phyloP scores from a whole-genome alignment of 1,140 invertebrate species.

The Wasmannia auropunctata region DNA sequence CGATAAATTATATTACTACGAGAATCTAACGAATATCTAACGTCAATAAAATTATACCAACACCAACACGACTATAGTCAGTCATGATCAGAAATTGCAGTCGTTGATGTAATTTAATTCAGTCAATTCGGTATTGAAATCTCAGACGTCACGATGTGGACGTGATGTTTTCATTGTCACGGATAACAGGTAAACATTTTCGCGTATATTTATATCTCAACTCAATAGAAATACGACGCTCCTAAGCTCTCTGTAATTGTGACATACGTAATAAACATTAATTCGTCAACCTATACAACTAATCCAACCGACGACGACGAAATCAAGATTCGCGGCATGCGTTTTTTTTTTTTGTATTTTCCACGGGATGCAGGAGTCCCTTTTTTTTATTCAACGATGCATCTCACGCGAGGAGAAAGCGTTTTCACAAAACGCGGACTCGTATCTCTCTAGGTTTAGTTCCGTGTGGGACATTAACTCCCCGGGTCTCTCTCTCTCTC shows the following conservation, averaged over 20 bases:
- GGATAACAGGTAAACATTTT: not conserved
- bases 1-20: not conserved
- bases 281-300: not conserved
- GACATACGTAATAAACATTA: not conserved
- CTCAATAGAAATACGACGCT: not conserved
- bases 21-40: not conserved
- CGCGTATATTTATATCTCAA: not conserved
- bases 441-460: slow-evolving; percentile 64
- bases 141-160: not conserved
- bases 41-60: not conserved
- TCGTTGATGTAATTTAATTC: not conserved
- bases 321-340: not conserved
- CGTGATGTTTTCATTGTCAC: not conserved
- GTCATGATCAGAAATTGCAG: not conserved
- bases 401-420: slow-evolving; percentile 47
- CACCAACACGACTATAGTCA: not conserved
- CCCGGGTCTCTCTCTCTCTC: slow-evolving; percentile 51
- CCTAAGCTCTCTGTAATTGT: not conserved
- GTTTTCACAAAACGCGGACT: slow-evolving; percentile 62
- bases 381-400: slow-evolving; percentile 12
- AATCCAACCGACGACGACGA: not conserved
- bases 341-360: slow-evolving; percentile 9
- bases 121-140: not conserved
- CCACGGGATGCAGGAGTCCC: not conserved
- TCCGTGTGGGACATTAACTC: slow-evolving; percentile 68